phyloP scores from a whole-genome alignment of 2,113 vertebrate genomes.

The Canis aureus region DNA sequence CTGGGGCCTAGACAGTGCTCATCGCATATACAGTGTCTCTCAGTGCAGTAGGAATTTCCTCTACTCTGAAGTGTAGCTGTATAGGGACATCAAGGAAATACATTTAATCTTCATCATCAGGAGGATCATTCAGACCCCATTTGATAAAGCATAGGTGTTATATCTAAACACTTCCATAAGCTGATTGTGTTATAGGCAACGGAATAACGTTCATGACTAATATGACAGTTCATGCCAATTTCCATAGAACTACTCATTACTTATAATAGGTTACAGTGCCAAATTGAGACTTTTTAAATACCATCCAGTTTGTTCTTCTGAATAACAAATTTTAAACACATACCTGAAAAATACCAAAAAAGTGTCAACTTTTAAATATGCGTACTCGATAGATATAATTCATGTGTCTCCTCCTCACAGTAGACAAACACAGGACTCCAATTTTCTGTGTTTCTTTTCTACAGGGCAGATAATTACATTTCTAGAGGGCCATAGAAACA shows the following conservation, averaged over 20 bases:
- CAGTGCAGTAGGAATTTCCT: neutral
- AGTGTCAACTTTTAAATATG: constrained; percentile 55
- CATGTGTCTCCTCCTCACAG: constrained; percentile 58
- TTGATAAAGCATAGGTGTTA: constrained; percentile 1
- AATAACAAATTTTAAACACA: constrained; percentile 69
- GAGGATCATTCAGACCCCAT: neutral
- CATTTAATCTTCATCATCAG: neutral
- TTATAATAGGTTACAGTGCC: neutral
- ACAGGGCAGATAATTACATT: constrained; percentile 76
- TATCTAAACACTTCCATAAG: constrained; percentile 27
- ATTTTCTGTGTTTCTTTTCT: constrained; percentile 72
- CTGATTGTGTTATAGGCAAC: neutral
- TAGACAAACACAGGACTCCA: constrained; percentile 61
- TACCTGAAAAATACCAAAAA: neutral
- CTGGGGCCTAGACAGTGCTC: neutral
- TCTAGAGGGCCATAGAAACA: constrained; percentile 75
- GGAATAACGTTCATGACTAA: neutral
- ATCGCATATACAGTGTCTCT: neutral
- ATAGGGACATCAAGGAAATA: neutral
- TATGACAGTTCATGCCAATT: constrained; percentile 34
- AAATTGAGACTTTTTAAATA: constrained; percentile 55
- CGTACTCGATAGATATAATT: constrained; percentile 62
- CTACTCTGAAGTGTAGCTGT: neutral
- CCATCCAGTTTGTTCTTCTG: constrained; percentile 13
- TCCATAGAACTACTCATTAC: constrained; percentile 60